Evolutionary conservation across 2,113 vertebrate genomes (phyloP), one percentile per base, ranked within the genome.

Genomic region (Hemibagrus wyckioides): DNA sequence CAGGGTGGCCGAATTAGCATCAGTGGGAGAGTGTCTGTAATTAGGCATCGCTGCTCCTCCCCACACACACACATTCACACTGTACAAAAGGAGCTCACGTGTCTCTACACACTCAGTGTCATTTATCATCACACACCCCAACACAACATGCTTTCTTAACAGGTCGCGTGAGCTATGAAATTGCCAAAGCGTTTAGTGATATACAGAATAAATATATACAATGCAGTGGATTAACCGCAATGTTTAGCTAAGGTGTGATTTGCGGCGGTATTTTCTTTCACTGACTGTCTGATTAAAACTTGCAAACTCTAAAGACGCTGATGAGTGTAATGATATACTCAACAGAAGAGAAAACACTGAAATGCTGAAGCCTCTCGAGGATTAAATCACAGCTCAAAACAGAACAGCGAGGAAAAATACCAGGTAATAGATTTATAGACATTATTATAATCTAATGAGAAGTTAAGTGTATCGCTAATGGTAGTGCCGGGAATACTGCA

Each of bases 1-100:
- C 80, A 73, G 23, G 39, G 48, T 85, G 59, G 71, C 80, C 39
- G 15, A 73, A 89, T 91, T 89, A 87, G 84, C 63, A 87, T 89
- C 33, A 14, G 44, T 8, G 30, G 36, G 67, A 80, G 81, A 88
- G 84, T 10, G 30, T 3, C 6, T 28, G 15, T 65, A 83, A 87
- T 89, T 83, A 85, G 54, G 30, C 44, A 13, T 41, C 2, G 8
- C 14, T 52, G n/a, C 52, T 75, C 69, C 81, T 76, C 86, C 59
- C 65, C 28, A 54, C 77, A 56, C 13, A 56, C 13, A 80, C 85
- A 88, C 50, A 79, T 48, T 86, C 21, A 19, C 57, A 39, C 83
- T 83, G 65, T 91, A 91, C 80, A 89, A 90, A 83, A 61, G n/a
- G 54, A 33, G 54, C 76, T 67, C 63, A 73, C 77, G 90, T 88